Evolutionary conservation across 2,797 vertebrate species (phyloP).

Genomic region (Cossypha caffra): DNA sequence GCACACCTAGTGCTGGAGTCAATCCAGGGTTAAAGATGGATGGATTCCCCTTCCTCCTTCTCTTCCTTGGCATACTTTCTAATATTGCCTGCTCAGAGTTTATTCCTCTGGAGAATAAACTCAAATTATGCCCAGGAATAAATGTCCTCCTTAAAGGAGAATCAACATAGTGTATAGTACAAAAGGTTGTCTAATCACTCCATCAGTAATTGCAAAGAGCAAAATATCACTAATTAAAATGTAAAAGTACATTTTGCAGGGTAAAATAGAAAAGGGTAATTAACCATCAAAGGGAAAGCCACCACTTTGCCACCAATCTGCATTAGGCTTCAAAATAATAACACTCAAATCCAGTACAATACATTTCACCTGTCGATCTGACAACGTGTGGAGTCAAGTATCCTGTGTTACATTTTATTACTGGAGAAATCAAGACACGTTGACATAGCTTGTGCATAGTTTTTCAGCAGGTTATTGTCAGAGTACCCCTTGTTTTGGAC

Average conservation of each 20-base stretch:
- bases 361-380: background rate
- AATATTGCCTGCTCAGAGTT: background rate
- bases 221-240: constrained; percentile 56
- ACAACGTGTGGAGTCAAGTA: background rate
- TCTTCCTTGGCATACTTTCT: background rate
- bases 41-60: background rate
- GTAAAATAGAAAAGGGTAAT: constrained; percentile 20
- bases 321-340: background rate
- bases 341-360: background rate
- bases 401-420: background rate
- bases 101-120: background rate
- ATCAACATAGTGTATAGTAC: background rate
- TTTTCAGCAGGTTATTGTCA: background rate
- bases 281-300: constrained; percentile 25
- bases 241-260: background rate
- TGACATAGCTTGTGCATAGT: background rate
- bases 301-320: background rate
- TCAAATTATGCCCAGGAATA: background rate
- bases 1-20: background rate
- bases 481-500: background rate
- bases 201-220: constrained; percentile 58
- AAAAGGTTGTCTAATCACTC: constrained; percentile 39
- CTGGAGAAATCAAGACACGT: background rate
- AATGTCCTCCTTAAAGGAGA: background rate
- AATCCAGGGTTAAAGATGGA: background rate